Evolutionary conservation across 1,140 invertebrate species (phyloP).

Genomic region (Sogatella furcifera): DNA sequence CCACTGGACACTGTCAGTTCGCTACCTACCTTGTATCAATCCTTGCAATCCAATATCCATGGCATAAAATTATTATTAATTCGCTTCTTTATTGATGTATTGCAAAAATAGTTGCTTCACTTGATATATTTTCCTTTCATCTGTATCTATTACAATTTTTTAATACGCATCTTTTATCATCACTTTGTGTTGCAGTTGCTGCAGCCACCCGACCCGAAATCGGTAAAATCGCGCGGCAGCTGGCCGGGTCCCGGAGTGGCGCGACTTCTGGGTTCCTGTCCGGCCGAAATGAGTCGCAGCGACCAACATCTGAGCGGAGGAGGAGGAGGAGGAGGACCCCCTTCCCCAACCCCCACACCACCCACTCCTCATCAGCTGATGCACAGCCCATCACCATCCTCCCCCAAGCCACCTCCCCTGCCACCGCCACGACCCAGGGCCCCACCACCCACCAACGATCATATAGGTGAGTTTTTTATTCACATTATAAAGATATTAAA

Average conservation of each 20-base stretch:
- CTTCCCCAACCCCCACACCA: slow-evolving; percentile 10
- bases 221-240: slow-evolving; percentile 63
- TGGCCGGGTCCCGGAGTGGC: slow-evolving; percentile 67
- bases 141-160: background rate
- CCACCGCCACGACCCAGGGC: background rate
- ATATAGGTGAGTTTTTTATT: too few species aligned
- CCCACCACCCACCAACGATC: too few species aligned
- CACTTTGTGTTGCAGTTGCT: slow-evolving; percentile 37
- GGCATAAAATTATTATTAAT: too few species aligned
- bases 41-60: too few species aligned
- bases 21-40: too few species aligned
- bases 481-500: too few species aligned
- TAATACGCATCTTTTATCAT: too few species aligned
- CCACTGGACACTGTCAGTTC: too few species aligned
- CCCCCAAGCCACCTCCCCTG: background rate
- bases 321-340: too few species aligned
- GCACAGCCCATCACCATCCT: background rate
- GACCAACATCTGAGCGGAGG: slow-evolving; percentile 60
- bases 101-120: too few species aligned
- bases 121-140: too few species aligned
- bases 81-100: too few species aligned
- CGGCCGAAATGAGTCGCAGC: slow-evolving; percentile 67
- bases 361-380: background rate
- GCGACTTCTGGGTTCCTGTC: slow-evolving; percentile 28
- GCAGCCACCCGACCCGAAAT: slow-evolving; percentile 58